A percentile compares a stretch with the other conserved stretches of the same genome.
Conservation (phyloP, 2,797 vertebrate genomes). For the Acanthiza pusilla region DNA sequence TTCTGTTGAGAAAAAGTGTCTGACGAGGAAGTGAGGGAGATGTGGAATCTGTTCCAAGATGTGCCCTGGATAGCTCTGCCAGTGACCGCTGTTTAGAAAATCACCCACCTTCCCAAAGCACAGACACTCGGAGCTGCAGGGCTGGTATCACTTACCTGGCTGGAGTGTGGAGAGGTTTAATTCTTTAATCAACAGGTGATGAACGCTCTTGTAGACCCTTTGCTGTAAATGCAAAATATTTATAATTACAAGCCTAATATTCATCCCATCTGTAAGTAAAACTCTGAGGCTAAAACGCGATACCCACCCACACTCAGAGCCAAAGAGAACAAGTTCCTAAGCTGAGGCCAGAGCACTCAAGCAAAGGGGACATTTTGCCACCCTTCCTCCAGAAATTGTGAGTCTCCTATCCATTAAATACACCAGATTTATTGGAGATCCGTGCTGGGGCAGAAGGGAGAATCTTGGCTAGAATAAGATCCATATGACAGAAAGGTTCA, state of each 20-base stretch:
- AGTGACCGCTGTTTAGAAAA: background rate
- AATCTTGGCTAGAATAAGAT: background rate
- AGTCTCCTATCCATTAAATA: background rate
- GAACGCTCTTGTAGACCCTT: background rate
- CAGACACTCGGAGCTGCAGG: background rate
- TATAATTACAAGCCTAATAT: background rate
- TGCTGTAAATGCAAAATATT: conserved; percentile 52
- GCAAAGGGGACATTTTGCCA: background rate
- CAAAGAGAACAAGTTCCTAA: background rate
- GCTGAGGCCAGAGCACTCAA: background rate
- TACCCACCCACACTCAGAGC: background rate
- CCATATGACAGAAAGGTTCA: background rate
- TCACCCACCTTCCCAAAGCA: background rate
- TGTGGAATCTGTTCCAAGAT: background rate
- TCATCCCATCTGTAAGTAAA: background rate
- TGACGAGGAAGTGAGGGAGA: background rate
- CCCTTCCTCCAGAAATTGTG: background rate
- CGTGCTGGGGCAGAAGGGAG: background rate
- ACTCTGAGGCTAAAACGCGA: fast-evolving
- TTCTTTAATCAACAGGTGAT: background rate
- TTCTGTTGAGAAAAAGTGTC: background rate
- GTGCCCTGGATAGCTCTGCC: background rate
- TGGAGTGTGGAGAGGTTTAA: background rate
- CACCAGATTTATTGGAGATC: background rate
- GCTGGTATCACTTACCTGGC: background rate